Evolutionary conservation across 2,797 vertebrate species (phyloP).

Genomic region (Aplochiton taeniatus): DNA sequence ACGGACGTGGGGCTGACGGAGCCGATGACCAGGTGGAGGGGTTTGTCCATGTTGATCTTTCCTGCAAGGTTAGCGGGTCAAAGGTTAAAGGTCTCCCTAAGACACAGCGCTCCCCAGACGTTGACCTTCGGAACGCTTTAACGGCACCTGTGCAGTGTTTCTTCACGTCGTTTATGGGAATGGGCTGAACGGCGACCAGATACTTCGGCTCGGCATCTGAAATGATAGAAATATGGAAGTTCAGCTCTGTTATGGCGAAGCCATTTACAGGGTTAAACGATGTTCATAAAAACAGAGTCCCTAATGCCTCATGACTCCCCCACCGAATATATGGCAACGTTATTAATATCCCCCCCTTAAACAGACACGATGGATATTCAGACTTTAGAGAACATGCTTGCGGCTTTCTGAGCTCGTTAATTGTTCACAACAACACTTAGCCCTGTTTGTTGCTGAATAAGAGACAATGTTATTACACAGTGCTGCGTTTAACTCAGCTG

Average conservation of each 20-base stretch:
- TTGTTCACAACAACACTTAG: background rate
- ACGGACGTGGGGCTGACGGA: constrained; percentile 88
- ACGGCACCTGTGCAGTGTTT: constrained; percentile 76
- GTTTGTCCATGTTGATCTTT: constrained; percentile 84
- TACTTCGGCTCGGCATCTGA: constrained; percentile 93
- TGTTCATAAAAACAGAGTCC: background rate
- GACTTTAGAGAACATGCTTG: too few species aligned
- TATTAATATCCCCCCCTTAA: background rate
- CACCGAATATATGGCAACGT: background rate
- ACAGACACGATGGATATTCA: background rate
- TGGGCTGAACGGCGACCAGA: constrained; percentile 87
- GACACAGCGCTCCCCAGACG: too few species aligned
- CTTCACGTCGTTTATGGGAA: constrained; percentile 74
- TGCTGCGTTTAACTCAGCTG: background rate
- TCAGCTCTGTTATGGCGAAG: constrained; percentile 1
- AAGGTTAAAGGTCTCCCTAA: background rate
- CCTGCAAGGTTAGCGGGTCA: constrained; percentile 65
- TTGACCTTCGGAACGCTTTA: background rate
- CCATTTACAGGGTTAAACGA: background rate
- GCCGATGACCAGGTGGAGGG: constrained; percentile 88
- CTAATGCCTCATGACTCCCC: background rate
- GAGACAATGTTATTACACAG: too few species aligned
- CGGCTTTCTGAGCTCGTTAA: background rate
- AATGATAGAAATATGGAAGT: constrained; percentile 45
- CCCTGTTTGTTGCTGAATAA: too few species aligned